Percentiles rank a stretch among this genome's conserved stretches.
Conservation (phyloP, 2,113 vertebrate genomes). For the Nothocercus julius region DNA sequence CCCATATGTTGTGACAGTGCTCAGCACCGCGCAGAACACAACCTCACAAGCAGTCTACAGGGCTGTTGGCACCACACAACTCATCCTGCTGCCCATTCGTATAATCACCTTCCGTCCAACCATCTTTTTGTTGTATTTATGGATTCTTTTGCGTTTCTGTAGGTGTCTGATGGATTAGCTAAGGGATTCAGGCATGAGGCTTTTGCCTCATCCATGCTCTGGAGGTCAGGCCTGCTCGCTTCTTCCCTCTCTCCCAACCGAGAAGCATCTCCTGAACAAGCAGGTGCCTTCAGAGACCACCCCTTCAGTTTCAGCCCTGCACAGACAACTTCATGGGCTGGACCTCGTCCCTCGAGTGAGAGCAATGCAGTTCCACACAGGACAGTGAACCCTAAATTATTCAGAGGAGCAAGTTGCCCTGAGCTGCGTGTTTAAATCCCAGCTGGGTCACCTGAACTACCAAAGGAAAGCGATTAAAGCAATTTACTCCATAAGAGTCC, state of each 20-base stretch:
- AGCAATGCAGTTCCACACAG: neutral
- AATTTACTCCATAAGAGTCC: neutral
- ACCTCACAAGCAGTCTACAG: neutral
- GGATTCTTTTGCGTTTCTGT: neutral
- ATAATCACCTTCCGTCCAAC: neutral
- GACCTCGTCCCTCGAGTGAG: neutral
- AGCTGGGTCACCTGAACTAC: neutral
- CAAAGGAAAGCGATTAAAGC: neutral
- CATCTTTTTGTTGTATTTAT: neutral
- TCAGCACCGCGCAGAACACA: constrained; percentile 36
- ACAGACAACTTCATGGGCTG: neutral
- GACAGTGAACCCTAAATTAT: neutral
- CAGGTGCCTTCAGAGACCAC: constrained; percentile 39
- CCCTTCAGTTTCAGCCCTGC: neutral
- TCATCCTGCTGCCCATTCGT: neutral
- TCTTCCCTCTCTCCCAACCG: neutral
- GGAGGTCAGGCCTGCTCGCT: constrained; percentile 1
- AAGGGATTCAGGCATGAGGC: neutral
- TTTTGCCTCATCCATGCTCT: constrained; percentile 20
- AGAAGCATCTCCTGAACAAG: constrained; percentile 22
- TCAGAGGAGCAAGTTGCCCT: neutral
- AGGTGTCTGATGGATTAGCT: neutral
- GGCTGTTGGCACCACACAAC: neutral
- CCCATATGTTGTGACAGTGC: constrained; percentile 29
- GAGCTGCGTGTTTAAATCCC: neutral